A percentile compares a stretch with the other conserved stretches of the same genome.
Evolutionary conservation across 2,888 invertebrate genomes (phyloP).

Genomic region (Heliothis peltigera): DNA sequence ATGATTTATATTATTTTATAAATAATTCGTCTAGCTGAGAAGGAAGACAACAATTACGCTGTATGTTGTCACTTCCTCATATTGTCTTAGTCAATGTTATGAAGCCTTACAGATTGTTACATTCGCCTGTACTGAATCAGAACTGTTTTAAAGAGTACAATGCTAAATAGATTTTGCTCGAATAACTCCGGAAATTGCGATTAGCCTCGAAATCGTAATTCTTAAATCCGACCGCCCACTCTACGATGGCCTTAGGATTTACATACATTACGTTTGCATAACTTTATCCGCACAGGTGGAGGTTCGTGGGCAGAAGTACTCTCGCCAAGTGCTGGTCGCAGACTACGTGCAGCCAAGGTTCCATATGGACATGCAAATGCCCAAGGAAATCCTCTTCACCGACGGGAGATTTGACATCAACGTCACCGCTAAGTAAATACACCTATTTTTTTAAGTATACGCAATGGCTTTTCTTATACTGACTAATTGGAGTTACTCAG

Average conservation of each 20-base stretch:
- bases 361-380: conserved; percentile 95
- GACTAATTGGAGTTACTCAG: too few species aligned
- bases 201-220: conserved; percentile 54
- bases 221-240: conserved; percentile 51
- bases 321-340: conserved; percentile 94
- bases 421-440: conserved; percentile 94
- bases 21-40: conserved; percentile 37
- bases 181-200: conserved; percentile 55
- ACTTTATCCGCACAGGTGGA: conserved; percentile 77
- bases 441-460: too few species aligned
- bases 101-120: conserved; percentile 1
- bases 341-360: conserved; percentile 98
- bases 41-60: conserved; percentile 46
- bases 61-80: conserved; percentile 40
- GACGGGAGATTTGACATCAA: conserved; percentile 94
- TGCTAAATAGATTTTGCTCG: conserved; percentile 12
- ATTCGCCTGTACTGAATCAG: not conserved
- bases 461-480: too few species aligned
- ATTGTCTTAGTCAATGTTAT: conserved; percentile 23
- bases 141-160: too few species aligned
- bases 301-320: conserved; percentile 89
- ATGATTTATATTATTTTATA: conserved; percentile 32
- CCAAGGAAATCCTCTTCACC: conserved; percentile 94
- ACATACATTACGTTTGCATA: conserved; percentile 55
- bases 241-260: conserved; percentile 61